Percentiles rank a stretch among this genome's conserved stretches.
These are phyloP conservation scores for Kuschelorhynchus macadamiae DNA, from an alignment of 2,888 invertebrate genomes.

Conservation along the genomic window DNA sequence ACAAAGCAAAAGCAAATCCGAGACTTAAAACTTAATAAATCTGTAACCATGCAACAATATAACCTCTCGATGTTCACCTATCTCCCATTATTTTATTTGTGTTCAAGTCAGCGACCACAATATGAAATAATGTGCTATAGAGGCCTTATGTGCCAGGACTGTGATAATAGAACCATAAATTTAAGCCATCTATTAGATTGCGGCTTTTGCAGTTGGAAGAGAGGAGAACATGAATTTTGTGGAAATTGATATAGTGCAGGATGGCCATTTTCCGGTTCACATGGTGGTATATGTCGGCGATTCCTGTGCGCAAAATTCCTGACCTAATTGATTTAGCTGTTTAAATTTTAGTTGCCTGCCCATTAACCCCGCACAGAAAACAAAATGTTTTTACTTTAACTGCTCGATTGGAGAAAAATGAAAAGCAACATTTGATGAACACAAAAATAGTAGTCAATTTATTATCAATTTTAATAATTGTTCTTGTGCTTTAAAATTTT, in stretches of 20 bases:
- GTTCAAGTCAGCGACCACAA: slow-evolving; percentile 23
- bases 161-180: slow-evolving; percentile 44
- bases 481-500: no score
- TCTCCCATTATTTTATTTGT: slow-evolving; percentile 26
- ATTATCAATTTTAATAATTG: no score
- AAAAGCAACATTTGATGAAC: no score
- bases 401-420: no score
- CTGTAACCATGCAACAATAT: background rate
- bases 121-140: slow-evolving; percentile 37
- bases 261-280: slow-evolving; percentile 1
- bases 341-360: no score
- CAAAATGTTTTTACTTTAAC: no score
- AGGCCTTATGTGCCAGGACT: slow-evolving; percentile 22
- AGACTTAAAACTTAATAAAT: background rate
- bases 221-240: slow-evolving; percentile 8
- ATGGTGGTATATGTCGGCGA: background rate
- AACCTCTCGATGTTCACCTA: slow-evolving; percentile 1
- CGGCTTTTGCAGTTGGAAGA: slow-evolving; percentile 27
- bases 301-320: background rate
- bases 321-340: background rate
- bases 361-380: no score
- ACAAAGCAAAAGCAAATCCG: no score
- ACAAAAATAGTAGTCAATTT: no score
- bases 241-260: slow-evolving; percentile 20
- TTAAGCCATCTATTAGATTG: slow-evolving; percentile 38